Base-by-base conservation (phyloP, 2,888 invertebrate species). In the Drosophila multiciliata region DNA sequence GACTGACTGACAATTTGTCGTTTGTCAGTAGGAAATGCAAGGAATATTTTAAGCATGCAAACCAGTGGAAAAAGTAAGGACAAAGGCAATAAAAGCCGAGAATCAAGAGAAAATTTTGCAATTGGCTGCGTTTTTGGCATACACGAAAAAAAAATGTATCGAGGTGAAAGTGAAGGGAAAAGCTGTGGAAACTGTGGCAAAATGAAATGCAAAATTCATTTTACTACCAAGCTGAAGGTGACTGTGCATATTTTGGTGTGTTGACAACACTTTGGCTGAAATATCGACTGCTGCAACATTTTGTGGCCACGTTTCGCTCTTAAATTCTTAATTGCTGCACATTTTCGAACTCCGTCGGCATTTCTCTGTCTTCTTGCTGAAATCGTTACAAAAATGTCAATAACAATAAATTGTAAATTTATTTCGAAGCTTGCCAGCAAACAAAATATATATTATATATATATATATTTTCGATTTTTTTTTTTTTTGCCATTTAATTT, bases 11-110 rank as follows among this genome's bases (percentile, higher is more conserved):
- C 90, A 89, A 68, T 58, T 75, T 75, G 79, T 76, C 80, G 72
- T 80, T 85, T 88, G 89, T 90, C 87, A 79, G 87, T 88, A 73
- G 69, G 54, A 90, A 88, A 87, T 90, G 88, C 90, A 90, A 86
- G 88, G 87, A 87, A 87, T 90, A 90, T 87, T 87, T 89, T 64
- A 84, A 62, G 70, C 61, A 58, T 55, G 62, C 48, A 64, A 20
- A 50, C 52, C 64, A 35, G 11, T 57, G 57, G 1, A 49, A 45
- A 36, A 48, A 59, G 26, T 8, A 48, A 45, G 40, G 26, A 29
- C 12, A 42, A 49, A 50, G 15, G 15, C 45, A 52, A 55, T 62
- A 53, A 58, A 42, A 65, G 42, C 60, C 15, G 23, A 26, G 26
- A 66, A 64, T 50, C 52, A 58, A 65, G 45, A 68, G 66, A 53